Evolutionary conservation across 2,888 invertebrate species (phyloP).

Genomic region (Phymatocera aterrima): DNA sequence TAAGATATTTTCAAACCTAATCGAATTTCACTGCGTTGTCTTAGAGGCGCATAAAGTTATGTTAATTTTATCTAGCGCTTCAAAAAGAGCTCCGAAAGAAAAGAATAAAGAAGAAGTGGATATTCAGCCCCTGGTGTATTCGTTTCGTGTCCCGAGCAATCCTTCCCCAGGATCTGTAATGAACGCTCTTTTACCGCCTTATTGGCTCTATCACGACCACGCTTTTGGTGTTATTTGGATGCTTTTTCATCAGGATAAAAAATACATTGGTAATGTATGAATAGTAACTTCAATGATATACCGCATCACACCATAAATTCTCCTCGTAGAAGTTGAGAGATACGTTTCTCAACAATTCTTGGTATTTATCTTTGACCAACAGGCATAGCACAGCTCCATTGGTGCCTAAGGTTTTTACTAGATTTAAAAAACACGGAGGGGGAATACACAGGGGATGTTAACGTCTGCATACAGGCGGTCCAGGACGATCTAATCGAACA

Average conservation of each 20-base stretch:
- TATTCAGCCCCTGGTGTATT: constrained; percentile 55
- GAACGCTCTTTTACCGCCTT: constrained; percentile 69
- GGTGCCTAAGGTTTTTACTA: constrained; percentile 72
- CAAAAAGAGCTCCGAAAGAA: constrained; percentile 10
- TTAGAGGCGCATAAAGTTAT: neutral
- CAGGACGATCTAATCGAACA: constrained; percentile 71
- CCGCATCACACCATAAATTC: no score
- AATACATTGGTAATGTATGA: constrained; percentile 56
- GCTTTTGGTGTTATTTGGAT: constrained; percentile 74
- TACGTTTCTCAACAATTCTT: neutral
- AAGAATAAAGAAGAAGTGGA: constrained; percentile 44
- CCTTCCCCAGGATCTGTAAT: constrained; percentile 48
- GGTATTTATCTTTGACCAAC: constrained; percentile 19
- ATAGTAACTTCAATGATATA: no score
- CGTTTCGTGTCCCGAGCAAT: constrained; percentile 50
- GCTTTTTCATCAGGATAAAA: constrained; percentile 66
- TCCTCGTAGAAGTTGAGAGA: no score
- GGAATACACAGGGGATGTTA: constrained; percentile 70
- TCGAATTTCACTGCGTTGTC: neutral
- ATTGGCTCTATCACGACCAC: constrained; percentile 72
- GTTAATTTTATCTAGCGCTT: neutral
- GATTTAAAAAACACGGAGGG: constrained; percentile 68
- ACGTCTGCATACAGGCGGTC: constrained; percentile 69
- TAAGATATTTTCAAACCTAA: neutral
- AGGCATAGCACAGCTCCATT: constrained; percentile 74